Evolutionary conservation across 2,797 vertebrate species (phyloP).

Genomic region (Hypotaenidia philippensis): DNA sequence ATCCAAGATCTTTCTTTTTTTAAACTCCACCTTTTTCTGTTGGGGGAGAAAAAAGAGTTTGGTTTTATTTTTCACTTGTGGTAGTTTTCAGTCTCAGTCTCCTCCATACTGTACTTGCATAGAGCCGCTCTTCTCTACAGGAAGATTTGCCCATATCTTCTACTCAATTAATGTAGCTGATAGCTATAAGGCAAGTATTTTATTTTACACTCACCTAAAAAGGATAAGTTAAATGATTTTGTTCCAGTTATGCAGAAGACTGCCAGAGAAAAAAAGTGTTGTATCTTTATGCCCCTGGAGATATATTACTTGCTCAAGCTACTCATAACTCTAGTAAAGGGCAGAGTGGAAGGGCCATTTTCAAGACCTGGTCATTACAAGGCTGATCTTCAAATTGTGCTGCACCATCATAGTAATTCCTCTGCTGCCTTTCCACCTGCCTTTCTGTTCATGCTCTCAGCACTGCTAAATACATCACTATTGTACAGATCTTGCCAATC

Average conservation of each 20-base stretch:
- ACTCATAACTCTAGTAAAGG: not conserved
- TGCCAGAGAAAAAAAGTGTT: not conserved
- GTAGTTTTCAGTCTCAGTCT: not conserved
- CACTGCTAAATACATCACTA: not conserved
- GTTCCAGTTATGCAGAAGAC: not conserved
- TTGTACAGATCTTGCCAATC: not conserved
- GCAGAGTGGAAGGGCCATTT: not conserved
- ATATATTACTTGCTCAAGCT: not conserved
- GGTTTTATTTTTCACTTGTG: not conserved
- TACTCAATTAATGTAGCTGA: not conserved
- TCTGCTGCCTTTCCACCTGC: not conserved
- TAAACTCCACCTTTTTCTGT: not conserved
- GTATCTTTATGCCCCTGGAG: not conserved
- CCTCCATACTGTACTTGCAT: not conserved
- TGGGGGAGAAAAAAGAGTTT: not conserved
- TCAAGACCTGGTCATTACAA: not conserved
- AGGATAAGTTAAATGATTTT: not conserved
- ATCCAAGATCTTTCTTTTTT: not conserved
- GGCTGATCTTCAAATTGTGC: not conserved
- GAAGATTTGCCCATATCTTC: not conserved
- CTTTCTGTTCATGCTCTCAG: not conserved
- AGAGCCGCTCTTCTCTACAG: not conserved
- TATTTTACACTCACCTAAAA: not conserved
- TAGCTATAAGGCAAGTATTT: not conserved
- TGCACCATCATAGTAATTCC: not conserved